Evolutionary conservation across 2,888 invertebrate species (phyloP).

Genomic region (Sicus ferrugineus): DNA sequence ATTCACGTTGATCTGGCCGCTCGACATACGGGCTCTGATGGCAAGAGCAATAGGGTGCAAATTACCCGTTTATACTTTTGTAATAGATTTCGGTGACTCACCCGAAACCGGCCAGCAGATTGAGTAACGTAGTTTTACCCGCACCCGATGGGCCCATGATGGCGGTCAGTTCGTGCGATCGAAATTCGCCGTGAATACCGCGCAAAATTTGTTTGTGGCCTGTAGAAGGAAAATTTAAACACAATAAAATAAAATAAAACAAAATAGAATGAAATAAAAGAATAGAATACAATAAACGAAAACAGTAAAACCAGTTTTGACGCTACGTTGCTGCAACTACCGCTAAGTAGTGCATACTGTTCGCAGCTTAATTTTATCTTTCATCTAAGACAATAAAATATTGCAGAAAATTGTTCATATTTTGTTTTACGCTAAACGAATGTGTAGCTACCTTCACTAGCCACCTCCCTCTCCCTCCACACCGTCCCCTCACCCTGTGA

Average conservation of each 20-base stretch:
- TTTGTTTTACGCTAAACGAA: neutral
- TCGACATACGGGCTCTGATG: constrained; percentile 71
- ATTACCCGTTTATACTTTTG: neutral
- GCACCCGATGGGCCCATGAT: constrained; percentile 94
- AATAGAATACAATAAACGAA: neutral
- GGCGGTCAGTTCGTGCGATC: constrained; percentile 85
- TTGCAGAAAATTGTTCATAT: too few species aligned
- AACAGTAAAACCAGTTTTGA: neutral
- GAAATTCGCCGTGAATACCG: constrained; percentile 83
- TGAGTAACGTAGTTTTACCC: constrained; percentile 89
- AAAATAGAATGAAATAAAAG: neutral
- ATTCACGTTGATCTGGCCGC: constrained; percentile 80
- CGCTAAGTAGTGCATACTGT: neutral
- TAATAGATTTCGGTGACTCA: constrained; percentile 63
- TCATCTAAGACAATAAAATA: neutral
- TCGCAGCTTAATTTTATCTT: neutral
- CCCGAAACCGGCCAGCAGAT: constrained; percentile 92
- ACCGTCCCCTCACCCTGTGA: too few species aligned
- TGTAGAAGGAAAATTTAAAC: constrained; percentile 56
- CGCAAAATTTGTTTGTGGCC: constrained; percentile 82
- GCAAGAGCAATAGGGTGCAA: neutral
- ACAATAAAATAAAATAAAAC: neutral
- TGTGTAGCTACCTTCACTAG: too few species aligned
- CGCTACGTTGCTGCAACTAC: neutral
- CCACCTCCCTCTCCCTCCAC: too few species aligned